These are phyloP conservation scores for Nothura maculosa DNA, from an alignment of 2,797 vertebrate species.

Conservation along the genomic window DNA sequence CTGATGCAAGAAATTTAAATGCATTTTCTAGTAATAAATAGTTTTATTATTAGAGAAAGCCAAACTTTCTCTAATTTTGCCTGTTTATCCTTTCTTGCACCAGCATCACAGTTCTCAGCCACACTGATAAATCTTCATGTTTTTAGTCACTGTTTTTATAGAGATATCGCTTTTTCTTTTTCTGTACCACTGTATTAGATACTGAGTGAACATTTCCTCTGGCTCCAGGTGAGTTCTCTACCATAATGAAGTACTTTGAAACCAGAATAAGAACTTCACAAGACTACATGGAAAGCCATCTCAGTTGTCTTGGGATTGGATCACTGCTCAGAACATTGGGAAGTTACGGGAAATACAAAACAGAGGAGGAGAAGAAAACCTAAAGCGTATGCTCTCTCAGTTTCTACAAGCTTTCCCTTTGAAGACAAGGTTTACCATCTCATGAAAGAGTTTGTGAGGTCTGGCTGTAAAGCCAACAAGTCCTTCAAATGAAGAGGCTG, in stretches of 20 bases:
- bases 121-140: accelerated
- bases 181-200: neutral
- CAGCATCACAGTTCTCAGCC: neutral
- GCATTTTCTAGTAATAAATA: neutral
- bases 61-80: neutral
- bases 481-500: neutral
- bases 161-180: neutral
- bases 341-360: neutral
- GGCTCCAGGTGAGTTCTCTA: neutral
- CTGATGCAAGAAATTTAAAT: neutral
- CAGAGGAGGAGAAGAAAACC: neutral
- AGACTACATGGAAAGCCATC: neutral
- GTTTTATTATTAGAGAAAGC: neutral
- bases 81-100: neutral
- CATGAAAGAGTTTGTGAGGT: neutral
- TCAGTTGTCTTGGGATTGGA: neutral
- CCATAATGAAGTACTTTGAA: neutral
- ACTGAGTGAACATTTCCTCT: neutral
- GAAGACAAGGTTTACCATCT: neutral
- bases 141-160: neutral
- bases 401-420: neutral
- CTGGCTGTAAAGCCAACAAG: neutral
- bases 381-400: neutral
- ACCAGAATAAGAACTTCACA: neutral
- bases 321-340: neutral